phyloP scores from a whole-genome alignment of 2,888 invertebrate genomes.

The Pseudeuparius sepicola region DNA sequence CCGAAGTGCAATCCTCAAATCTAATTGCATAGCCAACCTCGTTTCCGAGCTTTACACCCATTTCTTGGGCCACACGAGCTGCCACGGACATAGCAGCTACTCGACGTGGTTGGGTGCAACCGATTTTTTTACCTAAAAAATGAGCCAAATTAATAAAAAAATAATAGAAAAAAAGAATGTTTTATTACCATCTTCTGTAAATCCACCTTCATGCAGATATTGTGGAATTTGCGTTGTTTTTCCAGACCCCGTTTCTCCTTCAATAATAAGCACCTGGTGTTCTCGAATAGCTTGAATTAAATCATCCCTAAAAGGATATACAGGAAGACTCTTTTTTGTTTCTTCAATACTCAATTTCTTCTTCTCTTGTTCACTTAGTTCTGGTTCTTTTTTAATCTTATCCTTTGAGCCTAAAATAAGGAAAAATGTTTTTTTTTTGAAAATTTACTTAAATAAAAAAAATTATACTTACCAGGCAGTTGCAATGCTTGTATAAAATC shows the following conservation, averaged over 20 bases:
- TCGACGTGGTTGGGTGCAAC: conserved; percentile 93
- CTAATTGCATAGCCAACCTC: conserved; percentile 87
- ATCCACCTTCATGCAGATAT: conserved; percentile 91
- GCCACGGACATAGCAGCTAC: conserved; percentile 99
- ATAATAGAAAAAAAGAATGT: background rate
- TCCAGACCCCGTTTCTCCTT: conserved; percentile 97
- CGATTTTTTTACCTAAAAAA: conserved; percentile 47
- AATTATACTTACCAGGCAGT: conserved; percentile 59
- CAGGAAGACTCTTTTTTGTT: conserved; percentile 85
- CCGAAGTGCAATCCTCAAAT: conserved; percentile 98
- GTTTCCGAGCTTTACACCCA: conserved; percentile 91
- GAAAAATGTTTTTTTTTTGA: conserved; percentile 31
- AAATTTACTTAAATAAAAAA: conserved; percentile 9
- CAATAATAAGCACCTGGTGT: conserved; percentile 84
- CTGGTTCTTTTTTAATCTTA: conserved; percentile 43
- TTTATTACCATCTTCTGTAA: conserved; percentile 54
- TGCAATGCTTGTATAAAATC: conserved; percentile 90
- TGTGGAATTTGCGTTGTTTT: conserved; percentile 99
- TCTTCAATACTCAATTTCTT: conserved; percentile 79
- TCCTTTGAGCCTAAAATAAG: conserved; percentile 35
- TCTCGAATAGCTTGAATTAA: conserved; percentile 84
- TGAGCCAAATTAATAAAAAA: background rate
- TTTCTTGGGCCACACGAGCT: conserved; percentile 94
- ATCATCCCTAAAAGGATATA: conserved; percentile 83
- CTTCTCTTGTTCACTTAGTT: conserved; percentile 57